Percentiles rank a stretch among this genome's conserved stretches.
Conservation (phyloP, 2,113 vertebrate species). For the Phyllostomus discolor region DNA sequence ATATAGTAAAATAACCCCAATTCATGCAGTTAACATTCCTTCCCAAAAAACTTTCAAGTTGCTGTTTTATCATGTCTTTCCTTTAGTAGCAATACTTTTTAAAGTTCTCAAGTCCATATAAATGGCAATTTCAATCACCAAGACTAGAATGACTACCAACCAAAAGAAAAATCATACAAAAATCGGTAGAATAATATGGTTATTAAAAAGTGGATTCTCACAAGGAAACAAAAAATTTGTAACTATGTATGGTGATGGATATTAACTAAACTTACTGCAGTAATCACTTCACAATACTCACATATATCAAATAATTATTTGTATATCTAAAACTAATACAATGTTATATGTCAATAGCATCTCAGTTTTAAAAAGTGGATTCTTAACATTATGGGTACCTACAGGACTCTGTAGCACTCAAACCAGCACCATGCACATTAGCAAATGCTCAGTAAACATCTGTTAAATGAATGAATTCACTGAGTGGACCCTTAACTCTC, state of each 20-base stretch:
- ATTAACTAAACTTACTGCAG: background rate
- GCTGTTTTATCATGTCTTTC: background rate
- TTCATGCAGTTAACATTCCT: slow-evolving; percentile 24
- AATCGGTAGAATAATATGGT: background rate
- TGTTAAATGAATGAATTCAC: background rate
- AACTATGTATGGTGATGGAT: background rate
- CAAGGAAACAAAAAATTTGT: background rate
- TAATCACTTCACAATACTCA: background rate
- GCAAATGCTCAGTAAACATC: background rate
- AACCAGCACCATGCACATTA: background rate
- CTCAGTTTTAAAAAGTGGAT: slow-evolving; percentile 4
- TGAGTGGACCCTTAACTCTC: background rate
- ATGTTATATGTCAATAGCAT: background rate
- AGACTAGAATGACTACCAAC: slow-evolving; percentile 28
- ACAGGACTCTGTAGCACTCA: background rate
- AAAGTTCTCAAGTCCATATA: slow-evolving; percentile 30
- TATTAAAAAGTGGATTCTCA: slow-evolving; percentile 34
- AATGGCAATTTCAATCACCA: slow-evolving; percentile 46
- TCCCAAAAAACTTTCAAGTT: slow-evolving; percentile 39
- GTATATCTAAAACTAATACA: background rate
- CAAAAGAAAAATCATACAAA: slow-evolving; percentile 27
- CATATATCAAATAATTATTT: background rate
- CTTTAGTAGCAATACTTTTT: slow-evolving; percentile 44
- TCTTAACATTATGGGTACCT: slow-evolving; percentile 2
- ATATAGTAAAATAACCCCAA: background rate